Evolutionary conservation across 2,888 invertebrate genomes (phyloP).

Genomic region (Cheilosia pagana): DNA sequence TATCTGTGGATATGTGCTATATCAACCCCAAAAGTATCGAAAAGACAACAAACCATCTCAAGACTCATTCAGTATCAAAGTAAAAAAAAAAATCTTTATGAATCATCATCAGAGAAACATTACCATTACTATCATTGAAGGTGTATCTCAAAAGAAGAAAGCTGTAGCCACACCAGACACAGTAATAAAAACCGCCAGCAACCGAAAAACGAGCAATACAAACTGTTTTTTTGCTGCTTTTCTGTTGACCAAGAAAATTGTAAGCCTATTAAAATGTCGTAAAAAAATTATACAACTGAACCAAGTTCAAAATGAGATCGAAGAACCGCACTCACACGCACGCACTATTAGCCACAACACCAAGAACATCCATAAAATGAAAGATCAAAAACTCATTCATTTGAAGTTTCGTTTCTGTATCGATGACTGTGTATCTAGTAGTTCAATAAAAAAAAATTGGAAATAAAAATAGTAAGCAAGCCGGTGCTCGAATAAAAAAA

Average conservation of each 20-base stretch:
- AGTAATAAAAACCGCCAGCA: slow-evolving; percentile 57
- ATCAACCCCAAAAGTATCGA: slow-evolving; percentile 15
- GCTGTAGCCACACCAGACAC: slow-evolving; percentile 49
- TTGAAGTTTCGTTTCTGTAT: slow-evolving; percentile 63
- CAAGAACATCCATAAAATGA: slow-evolving; percentile 65
- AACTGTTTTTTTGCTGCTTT: slow-evolving; percentile 9
- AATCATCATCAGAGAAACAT: slow-evolving; percentile 49
- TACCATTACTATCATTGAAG: slow-evolving; percentile 51
- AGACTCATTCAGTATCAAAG: slow-evolving; percentile 47
- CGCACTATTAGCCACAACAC: slow-evolving; percentile 46
- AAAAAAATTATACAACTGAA: slow-evolving; percentile 44
- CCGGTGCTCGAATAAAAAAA: slow-evolving; percentile 35
- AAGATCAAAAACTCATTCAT: slow-evolving; percentile 73
- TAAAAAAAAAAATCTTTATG: slow-evolving; percentile 40
- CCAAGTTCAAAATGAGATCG: slow-evolving; percentile 52
- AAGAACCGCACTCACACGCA: slow-evolving; percentile 27
- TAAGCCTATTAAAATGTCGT: slow-evolving; percentile 72
- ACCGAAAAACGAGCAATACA: slow-evolving; percentile 51
- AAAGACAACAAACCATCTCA: slow-evolving; percentile 59
- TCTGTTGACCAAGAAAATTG: slow-evolving; percentile 62
- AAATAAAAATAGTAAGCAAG: slow-evolving; percentile 8
- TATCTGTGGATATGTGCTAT: slow-evolving; percentile 25
- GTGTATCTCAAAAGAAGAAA: slow-evolving; percentile 43
- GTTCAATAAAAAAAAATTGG: slow-evolving; percentile 22
- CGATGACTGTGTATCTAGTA: slow-evolving; percentile 63